phyloP scores from a whole-genome alignment of 1,140 invertebrate genomes.

The Teleopsis dalmanni region DNA sequence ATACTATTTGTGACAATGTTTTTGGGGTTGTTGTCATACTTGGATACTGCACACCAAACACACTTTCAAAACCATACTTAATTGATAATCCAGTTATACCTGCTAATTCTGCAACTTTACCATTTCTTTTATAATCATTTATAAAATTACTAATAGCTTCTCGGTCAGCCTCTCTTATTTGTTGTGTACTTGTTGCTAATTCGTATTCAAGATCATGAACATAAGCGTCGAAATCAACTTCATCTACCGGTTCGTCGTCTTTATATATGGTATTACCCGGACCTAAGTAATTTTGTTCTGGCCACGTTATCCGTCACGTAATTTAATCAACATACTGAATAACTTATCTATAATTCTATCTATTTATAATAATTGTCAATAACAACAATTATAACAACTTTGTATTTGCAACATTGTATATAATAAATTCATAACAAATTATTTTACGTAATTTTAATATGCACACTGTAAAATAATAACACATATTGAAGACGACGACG shows the following conservation, averaged over 20 bases:
- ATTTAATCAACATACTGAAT: too few relatives aligned
- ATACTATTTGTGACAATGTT: constrained; percentile 9
- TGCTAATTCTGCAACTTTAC: background rate
- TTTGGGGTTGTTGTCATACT: constrained; percentile 3
- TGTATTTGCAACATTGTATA: too few relatives aligned
- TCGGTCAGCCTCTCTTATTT: background rate
- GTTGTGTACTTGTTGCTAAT: background rate
- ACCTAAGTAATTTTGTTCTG: background rate
- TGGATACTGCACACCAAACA: constrained; percentile 8
- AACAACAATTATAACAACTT: too few relatives aligned
- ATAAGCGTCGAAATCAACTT: background rate
- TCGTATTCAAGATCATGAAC: background rate
- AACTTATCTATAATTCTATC: too few relatives aligned
- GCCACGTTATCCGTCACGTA: too few relatives aligned
- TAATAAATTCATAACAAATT: too few relatives aligned
- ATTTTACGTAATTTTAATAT: too few relatives aligned
- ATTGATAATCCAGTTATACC: constrained; percentile 8
- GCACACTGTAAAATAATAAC: too few relatives aligned
- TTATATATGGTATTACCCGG: background rate
- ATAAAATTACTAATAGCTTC: background rate
- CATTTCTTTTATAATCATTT: background rate
- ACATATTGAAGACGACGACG: too few relatives aligned
- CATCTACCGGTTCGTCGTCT: background rate
- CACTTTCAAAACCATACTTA: constrained; percentile 11
- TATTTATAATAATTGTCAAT: too few relatives aligned